Conservation (phyloP, 1,140 invertebrate species). For the Eumeta japonica region DNA sequence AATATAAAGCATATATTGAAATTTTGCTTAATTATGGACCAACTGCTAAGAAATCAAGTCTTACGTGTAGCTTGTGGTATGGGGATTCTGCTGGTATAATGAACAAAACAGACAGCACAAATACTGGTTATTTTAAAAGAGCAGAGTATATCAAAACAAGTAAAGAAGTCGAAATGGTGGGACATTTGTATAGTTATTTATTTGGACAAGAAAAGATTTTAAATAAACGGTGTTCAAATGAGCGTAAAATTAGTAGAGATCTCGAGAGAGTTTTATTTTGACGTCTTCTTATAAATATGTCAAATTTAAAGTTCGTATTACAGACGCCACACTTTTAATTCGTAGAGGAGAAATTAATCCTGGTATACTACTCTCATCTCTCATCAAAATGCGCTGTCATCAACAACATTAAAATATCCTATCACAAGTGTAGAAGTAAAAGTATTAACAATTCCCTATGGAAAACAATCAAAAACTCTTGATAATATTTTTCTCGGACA, state of each 20-base stretch:
- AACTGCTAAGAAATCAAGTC: conserved; percentile 37
- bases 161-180: conserved; percentile 22
- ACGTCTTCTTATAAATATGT: conserved; percentile 17
- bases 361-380: conserved; percentile 23
- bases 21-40: conserved; percentile 31
- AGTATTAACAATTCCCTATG: conserved; percentile 27
- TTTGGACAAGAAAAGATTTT: conserved; percentile 43
- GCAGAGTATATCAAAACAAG: conserved; percentile 13
- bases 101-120: conserved; percentile 13
- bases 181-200: conserved; percentile 23
- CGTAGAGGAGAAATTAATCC: conserved; percentile 29
- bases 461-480: conserved; percentile 25
- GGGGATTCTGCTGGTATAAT: conserved; percentile 20
- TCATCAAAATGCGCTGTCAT: conserved; percentile 30
- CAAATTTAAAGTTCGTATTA: conserved; percentile 15
- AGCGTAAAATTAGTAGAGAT: conserved; percentile 25
- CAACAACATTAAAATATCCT: conserved; percentile 38
- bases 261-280: conserved; percentile 30
- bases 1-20: conserved; percentile 49
- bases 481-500: conserved; percentile 35
- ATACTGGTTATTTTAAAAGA: conserved; percentile 22
- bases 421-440: conserved; percentile 36
- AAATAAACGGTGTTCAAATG: conserved; percentile 37
- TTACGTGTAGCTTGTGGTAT: conserved; percentile 24
- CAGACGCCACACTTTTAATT: conserved; percentile 28